These are phyloP conservation scores for Scortum barcoo DNA, from an alignment of 2,113 vertebrate species.

Conservation along the genomic window DNA sequence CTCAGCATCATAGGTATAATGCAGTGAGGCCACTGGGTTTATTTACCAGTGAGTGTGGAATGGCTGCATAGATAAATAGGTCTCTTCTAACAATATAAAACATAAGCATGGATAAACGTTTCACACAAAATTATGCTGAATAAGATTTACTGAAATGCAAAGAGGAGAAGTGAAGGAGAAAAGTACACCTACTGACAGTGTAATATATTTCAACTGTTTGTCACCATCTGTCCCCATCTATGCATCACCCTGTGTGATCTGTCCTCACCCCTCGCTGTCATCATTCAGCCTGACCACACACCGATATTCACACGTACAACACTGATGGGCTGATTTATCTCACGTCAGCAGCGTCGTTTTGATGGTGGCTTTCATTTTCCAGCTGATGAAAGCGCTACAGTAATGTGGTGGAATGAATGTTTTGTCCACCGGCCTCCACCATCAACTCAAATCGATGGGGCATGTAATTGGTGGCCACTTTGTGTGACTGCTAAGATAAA, in stretches of 20 bases:
- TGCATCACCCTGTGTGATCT: conserved; percentile 47
- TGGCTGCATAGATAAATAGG: not conserved
- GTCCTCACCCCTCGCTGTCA: conserved; percentile 58
- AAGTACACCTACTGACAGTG: conserved; percentile 14
- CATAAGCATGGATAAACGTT: not conserved
- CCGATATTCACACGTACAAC: conserved; percentile 36
- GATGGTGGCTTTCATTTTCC: conserved; percentile 64
- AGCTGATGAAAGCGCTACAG: conserved; percentile 70
- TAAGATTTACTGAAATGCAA: conserved; percentile 4
- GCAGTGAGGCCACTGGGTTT: not conserved
- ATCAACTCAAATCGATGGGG: conserved; percentile 77
- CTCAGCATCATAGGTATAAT: not conserved
- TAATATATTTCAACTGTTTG: conserved; percentile 43
- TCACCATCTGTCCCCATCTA: conserved; percentile 44
- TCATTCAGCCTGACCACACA: conserved; percentile 65
- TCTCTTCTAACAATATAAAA: not conserved
- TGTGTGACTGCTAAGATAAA: conserved; percentile 81
- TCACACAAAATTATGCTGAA: not conserved
- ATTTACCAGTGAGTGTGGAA: not conserved
- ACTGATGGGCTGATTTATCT: conserved; percentile 57
- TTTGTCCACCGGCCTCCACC: conserved; percentile 71
- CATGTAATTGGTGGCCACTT: conserved; percentile 81
- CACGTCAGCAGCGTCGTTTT: conserved; percentile 55
- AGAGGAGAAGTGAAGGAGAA: conserved; percentile 35
- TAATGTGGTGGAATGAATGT: conserved; percentile 75